Percentiles rank a stretch among this genome's conserved stretches.
These are phyloP conservation scores for Nomada goodeniana DNA, from an alignment of 2,888 invertebrate genomes.

Conservation along the genomic window DNA sequence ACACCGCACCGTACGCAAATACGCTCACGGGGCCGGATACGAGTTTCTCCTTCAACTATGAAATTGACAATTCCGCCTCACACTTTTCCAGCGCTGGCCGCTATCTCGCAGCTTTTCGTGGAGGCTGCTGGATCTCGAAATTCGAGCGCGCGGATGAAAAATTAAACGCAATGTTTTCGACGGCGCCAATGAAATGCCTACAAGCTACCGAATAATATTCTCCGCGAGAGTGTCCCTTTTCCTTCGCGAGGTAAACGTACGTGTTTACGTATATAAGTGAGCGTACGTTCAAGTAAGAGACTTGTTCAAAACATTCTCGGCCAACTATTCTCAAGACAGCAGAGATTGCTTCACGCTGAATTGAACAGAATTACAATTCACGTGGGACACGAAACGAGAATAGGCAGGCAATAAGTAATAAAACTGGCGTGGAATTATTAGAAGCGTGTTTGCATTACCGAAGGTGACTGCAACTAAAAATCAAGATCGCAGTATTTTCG, in stretches of 20 bases:
- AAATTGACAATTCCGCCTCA: slow-evolving; percentile 74
- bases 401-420: too few species aligned
- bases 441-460: neutral
- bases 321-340: too few species aligned
- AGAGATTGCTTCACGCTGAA: too few species aligned
- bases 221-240: slow-evolving; percentile 3
- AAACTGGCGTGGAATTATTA: neutral
- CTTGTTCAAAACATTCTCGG: neutral
- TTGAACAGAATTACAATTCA: too few species aligned
- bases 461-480: neutral
- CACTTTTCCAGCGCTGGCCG: slow-evolving; percentile 31
- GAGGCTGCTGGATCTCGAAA: slow-evolving; percentile 5
- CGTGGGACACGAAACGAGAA: too few species aligned
- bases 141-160: slow-evolving; percentile 24
- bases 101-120: slow-evolving; percentile 32
- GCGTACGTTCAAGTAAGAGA: slow-evolving; percentile 17
- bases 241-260: neutral
- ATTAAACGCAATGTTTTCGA: slow-evolving; percentile 24
- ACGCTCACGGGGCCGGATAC: slow-evolving; percentile 68
- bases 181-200: neutral
- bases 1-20: slow-evolving; percentile 65
- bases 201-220: slow-evolving; percentile 34
- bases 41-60: slow-evolving; percentile 72
- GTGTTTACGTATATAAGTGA: slow-evolving; percentile 6
- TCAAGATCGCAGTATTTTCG: slow-evolving; percentile 1